Evolutionary conservation across 2,888 invertebrate genomes (phyloP), one percentile per base, ranked within the genome.

Genomic region (Deladenus siricidicola): DNA sequence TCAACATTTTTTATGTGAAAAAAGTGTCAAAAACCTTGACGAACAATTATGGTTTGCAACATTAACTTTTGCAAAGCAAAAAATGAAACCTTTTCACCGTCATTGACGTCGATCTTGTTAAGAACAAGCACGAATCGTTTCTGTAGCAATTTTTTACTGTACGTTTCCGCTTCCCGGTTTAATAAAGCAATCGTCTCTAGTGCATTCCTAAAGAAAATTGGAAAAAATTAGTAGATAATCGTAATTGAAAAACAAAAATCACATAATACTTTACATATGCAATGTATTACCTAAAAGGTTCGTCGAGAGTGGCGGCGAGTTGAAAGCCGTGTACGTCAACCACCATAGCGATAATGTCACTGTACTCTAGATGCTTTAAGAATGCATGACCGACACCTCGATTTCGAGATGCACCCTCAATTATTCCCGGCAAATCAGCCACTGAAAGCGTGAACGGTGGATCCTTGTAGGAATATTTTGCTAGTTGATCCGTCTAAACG

Each of bases 301-400:
- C 73, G n/a, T 63, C 59, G n/a, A 71, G 34, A 17, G 64, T 58
- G 49, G 67, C 67, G 47, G 66, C 66, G 47, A 76, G 56, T 49
- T 73, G 71, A 39, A 76, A 76, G 49, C 76, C 76, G 26, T 62
- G 58, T 28, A 67, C 67, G 47, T 76, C 76, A 19, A 77, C 68
- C 17, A 76, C 73, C 63, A 76, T 66, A 3, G 72, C 59, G 49
- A 76, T 60, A n/a, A 77, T 68, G 56, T 74, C 74, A 19, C 72
- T 69, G 63, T 77, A 64, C 51, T 76, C 73, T 28, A 76, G 52
- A 57, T 76, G 76, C 58, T 76, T 77, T 54, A 76, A 54, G 59
- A 75, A 75, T 6, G 69, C 62, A 57, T 73, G 61, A 1, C 75
- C 75, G 26, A 58, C 60, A n/a, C 75, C 75, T 2, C 74, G 66